phyloP scores from a whole-genome alignment of 2,888 invertebrate genomes.

The Didymodactylos carnosus region DNA sequence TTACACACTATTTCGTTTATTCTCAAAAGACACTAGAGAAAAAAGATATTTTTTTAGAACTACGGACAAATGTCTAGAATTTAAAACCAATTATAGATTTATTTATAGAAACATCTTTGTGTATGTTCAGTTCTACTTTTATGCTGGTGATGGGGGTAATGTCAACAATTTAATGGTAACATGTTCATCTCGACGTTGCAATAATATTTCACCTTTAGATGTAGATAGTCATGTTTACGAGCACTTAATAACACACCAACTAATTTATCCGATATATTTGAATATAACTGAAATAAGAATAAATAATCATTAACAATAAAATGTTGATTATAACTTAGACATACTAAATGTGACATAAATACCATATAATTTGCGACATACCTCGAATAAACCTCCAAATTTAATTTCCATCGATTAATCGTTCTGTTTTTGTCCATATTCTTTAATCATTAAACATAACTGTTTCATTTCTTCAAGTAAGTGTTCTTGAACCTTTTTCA shows the following conservation, averaged over 20 bases:
- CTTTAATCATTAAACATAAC: background rate
- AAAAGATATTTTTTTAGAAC: no score
- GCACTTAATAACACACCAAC: constrained; percentile 78
- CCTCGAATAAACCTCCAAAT: background rate
- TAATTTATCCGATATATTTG: constrained; percentile 70
- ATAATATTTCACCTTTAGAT: constrained; percentile 84
- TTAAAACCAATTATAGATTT: no score
- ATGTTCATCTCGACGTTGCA: constrained; percentile 80
- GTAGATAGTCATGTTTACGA: constrained; percentile 70
- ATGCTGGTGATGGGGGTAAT: no score
- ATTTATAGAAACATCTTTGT: no score
- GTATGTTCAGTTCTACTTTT: no score
- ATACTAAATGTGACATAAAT: background rate
- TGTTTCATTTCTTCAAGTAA: background rate
- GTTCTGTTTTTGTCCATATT: background rate
- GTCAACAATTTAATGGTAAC: constrained; percentile 65
- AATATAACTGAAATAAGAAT: constrained; percentile 46
- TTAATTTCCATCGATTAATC: background rate
- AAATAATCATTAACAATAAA: background rate
- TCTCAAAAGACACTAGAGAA: no score
- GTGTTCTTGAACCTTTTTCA: background rate
- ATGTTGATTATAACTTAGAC: background rate
- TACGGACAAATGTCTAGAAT: no score
- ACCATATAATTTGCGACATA: background rate
- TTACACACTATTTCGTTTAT: no score